Evolutionary conservation across 2,113 vertebrate species (phyloP), one percentile per base, ranked within the genome.

Genomic region (Percopsis transmontana): DNA sequence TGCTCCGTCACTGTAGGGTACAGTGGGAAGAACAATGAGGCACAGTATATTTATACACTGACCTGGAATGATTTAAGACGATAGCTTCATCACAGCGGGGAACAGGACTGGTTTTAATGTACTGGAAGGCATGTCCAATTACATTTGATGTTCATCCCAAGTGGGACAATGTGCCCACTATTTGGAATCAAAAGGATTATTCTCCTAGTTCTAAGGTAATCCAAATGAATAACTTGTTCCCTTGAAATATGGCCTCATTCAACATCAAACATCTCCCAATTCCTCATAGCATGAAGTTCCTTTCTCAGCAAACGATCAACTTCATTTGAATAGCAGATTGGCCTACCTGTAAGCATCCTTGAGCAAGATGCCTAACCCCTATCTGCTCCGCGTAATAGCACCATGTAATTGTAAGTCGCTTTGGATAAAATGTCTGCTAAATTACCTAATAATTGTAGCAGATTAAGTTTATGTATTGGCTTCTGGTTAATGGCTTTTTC

Each of bases 11-110:
- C 72, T 55, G 60, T 21, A 21, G 42, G 55, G 39, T 62, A 38
- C 47, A 53, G 42, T 41, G 54, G 39, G 23, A 2, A 63, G 33
- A 86, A 86, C 76, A 83, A 81, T 79, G 71, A 58, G 16, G 9
- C 38, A 39, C 56, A 27, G 51, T 59, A 55, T 80, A 65, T 81
- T 80, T 80, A 58, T 47, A 56, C 47, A 47, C 21, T 2, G 20
- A 70, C 39, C 65, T 78, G 40, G 69, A 77, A 62, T 45, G 42
- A 42, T 60, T 86, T 66, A n/a, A 19, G 48, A 52, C 50, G 42
- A 15, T 24, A 18, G 57, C 62, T 69, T 40, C 27, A 41, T 70
- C 38, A 19, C 21, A 45, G 58, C 9, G 41, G 69, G 55, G 21
- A 51, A 62, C 65, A 66, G 3, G 0, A 40, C 66, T 62, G 67